These are phyloP conservation scores for Carassius carassius DNA, from an alignment of 2,113 vertebrate species.

Conservation along the genomic window DNA sequence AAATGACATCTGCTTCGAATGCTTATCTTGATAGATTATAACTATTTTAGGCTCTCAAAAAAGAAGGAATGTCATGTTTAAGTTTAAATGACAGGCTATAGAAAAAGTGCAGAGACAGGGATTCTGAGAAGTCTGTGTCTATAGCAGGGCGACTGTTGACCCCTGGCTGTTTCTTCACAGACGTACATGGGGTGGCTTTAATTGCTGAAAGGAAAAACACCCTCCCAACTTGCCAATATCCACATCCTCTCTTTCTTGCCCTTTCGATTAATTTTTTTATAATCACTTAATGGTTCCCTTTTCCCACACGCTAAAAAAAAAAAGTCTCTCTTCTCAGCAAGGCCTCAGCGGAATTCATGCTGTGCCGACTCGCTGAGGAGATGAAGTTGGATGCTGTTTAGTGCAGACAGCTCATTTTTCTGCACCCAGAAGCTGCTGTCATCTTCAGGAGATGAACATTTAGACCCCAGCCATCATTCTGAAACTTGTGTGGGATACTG, in stretches of 20 bases:
- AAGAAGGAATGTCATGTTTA: conserved; percentile 30
- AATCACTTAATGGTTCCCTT: conserved; percentile 66
- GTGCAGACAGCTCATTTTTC: conserved; percentile 3
- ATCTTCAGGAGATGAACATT: neutral
- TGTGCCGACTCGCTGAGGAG: neutral
- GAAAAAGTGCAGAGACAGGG: neutral
- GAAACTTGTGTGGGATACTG: neutral
- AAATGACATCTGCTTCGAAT: conserved; percentile 4
- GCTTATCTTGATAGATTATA: conserved; percentile 13
- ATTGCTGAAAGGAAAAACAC: conserved; percentile 49
- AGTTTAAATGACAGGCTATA: conserved; percentile 9
- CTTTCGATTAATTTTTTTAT: conserved; percentile 62
- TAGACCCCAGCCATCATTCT: conserved; percentile 5
- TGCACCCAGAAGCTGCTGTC: neutral
- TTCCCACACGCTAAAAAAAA: conserved; percentile 62
- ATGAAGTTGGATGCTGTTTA: neutral
- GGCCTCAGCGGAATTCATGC: conserved; percentile 23
- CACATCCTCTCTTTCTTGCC: conserved; percentile 67
- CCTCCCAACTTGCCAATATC: conserved; percentile 57
- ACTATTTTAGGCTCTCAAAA: conserved; percentile 14
- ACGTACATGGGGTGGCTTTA: conserved; percentile 50
- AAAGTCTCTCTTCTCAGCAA: neutral
- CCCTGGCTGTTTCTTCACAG: conserved; percentile 54
- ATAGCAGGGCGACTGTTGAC: conserved; percentile 13
- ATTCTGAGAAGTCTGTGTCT: conserved; percentile 12